These are phyloP conservation scores for Heteromormyrus szaboi DNA, from an alignment of 2,797 vertebrate genomes.

Conservation along the genomic window DNA sequence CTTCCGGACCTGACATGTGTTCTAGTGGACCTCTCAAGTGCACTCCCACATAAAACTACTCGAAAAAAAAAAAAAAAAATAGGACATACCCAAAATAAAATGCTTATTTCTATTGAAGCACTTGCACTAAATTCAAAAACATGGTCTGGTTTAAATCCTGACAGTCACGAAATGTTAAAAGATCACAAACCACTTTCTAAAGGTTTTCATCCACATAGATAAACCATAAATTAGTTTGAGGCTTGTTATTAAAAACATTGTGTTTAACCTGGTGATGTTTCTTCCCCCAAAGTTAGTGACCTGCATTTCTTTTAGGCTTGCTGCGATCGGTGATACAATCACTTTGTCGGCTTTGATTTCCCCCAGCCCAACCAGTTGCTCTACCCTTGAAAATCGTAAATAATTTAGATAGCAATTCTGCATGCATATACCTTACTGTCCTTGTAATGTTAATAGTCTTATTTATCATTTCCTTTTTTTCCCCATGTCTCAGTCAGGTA, in stretches of 20 bases:
- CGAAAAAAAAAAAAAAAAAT: background rate
- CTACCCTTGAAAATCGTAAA: background rate
- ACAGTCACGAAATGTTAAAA: background rate
- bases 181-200: background rate
- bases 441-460: background rate
- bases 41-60: background rate
- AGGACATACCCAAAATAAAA: background rate
- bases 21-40: background rate
- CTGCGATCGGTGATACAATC: background rate
- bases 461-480: background rate
- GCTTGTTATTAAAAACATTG: background rate
- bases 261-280: background rate
- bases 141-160: background rate
- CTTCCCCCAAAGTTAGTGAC: background rate
- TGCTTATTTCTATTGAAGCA: background rate
- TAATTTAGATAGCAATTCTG: background rate
- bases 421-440: background rate
- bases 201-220: background rate
- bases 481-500: background rate
- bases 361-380: background rate
- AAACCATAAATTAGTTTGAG: background rate
- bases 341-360: background rate
- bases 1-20: background rate
- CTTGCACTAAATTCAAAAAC: background rate
- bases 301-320: background rate